phyloP scores from a whole-genome alignment of 2,888 invertebrate genomes.

The Raillietiella orientalis region DNA sequence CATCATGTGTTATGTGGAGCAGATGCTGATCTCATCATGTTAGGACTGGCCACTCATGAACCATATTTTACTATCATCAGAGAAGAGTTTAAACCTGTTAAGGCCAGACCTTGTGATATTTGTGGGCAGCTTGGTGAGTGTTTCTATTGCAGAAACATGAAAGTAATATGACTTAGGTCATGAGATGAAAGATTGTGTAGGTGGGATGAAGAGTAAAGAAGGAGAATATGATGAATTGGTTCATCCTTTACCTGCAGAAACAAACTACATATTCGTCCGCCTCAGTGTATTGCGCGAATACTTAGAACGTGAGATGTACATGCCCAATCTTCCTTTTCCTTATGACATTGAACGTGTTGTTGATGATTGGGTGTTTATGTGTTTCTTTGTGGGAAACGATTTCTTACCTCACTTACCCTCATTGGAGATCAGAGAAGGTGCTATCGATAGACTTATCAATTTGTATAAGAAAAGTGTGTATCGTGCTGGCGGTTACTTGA shows the following conservation, averaged over 20 bases:
- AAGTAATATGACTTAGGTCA: slow-evolving; percentile 23
- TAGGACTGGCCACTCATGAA: slow-evolving; percentile 93
- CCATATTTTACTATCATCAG: slow-evolving; percentile 94
- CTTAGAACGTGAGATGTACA: slow-evolving; percentile 49
- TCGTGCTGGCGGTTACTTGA: slow-evolving; percentile 68
- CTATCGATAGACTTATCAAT: slow-evolving; percentile 68
- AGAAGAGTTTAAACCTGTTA: slow-evolving; percentile 93
- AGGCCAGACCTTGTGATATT: slow-evolving; percentile 77
- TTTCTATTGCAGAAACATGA: background rate
- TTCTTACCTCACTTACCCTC: slow-evolving; percentile 93
- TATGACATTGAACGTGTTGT: slow-evolving; percentile 82
- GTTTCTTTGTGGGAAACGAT: slow-evolving; percentile 98
- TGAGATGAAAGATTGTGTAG: slow-evolving; percentile 73
- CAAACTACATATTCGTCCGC: slow-evolving; percentile 66
- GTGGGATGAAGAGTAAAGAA: slow-evolving; percentile 24
- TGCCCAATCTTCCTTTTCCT: slow-evolving; percentile 70
- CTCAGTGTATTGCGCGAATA: slow-evolving; percentile 75
- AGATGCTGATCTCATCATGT: slow-evolving; percentile 91
- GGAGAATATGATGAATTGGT: slow-evolving; percentile 21
- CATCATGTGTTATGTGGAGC: slow-evolving; percentile 93
- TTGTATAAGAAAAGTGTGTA: slow-evolving; percentile 81
- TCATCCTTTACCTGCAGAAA: slow-evolving; percentile 20
- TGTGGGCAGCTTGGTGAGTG: slow-evolving; percentile 30
- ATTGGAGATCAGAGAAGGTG: slow-evolving; percentile 82
- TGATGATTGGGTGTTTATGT: slow-evolving; percentile 95